Evolutionary conservation across 2,888 invertebrate species (phyloP), one percentile per base, ranked within the genome.

Genomic region (Poecilus cupreus): DNA sequence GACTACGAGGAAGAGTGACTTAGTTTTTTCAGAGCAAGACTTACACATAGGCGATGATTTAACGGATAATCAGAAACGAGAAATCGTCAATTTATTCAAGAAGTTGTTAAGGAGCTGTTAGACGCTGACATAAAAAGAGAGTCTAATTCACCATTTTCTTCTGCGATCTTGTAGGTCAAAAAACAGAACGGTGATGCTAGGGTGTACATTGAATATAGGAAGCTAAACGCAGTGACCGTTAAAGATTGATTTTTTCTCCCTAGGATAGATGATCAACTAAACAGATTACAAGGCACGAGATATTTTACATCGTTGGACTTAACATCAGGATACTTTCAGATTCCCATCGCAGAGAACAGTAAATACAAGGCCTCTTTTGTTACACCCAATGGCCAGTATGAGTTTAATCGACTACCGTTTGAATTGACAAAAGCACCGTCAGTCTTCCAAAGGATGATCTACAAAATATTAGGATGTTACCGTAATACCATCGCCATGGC

Each of bases 401-500:
- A 88, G 83, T 87, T 85, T 74, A 70, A 83, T 3, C 72, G 84
- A 0, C 84, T 87, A 85, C 85, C 86, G 3, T 88, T 88, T 81
- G 87, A 87, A 6, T 82, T 88, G 3, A 72, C 84, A 1, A 87
- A 88, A 75, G 86, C 87, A 0, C 86, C 87, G 5, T 83, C 84
- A 24, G 85, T 85, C 16, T 88, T 87, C 82, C 86, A 87, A 77
- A 75, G 85, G 22, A 82, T 85, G 75, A 85, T 88, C 1, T 81
- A 83, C 68, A 70, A 13, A 11, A 57, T 82, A 24, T 57, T 57
- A 57, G 57, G 57, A 18, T 39, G 18, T 22, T 37, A 39, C 16
- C 6, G 32, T 4, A 18, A 39, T 54, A 37, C 60, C 6, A 60
- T 26, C 8, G 80, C 70, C 18, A 22, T 72, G 16, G 72, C 46